A percentile compares a stretch with the other conserved stretches of the same genome.
These are phyloP conservation scores for Dromiciops gliroides DNA, from an alignment of 2,113 vertebrate genomes.

Conservation along the genomic window DNA sequence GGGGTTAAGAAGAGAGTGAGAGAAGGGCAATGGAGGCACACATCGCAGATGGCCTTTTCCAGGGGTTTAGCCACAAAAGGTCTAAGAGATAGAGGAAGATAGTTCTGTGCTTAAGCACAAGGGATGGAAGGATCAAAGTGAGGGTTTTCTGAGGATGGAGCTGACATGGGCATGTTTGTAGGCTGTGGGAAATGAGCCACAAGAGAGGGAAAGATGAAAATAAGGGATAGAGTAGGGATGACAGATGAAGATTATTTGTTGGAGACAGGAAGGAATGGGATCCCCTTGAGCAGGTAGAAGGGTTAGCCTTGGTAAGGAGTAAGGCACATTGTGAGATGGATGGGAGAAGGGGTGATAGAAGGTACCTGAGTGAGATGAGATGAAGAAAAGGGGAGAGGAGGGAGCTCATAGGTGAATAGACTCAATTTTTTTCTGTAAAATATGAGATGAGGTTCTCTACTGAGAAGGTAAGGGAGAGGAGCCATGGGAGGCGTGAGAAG, in stretches of 20 bases:
- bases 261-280: not conserved
- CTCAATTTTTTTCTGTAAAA: not conserved
- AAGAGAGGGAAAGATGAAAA: not conserved
- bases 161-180: not conserved
- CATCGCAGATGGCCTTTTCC: not conserved
- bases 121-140: not conserved
- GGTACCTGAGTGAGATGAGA: not conserved
- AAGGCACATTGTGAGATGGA: not conserved
- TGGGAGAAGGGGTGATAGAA: not conserved
- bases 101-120: not conserved
- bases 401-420: not conserved
- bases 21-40: not conserved
- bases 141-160: not conserved
- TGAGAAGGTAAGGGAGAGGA: not conserved
- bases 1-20: not conserved
- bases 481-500: too few relatives aligned
- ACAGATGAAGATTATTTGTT: not conserved
- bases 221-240: not conserved
- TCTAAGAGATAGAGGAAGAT: not conserved
- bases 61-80: not conserved
- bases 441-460: not conserved
- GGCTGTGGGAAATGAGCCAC: not conserved
- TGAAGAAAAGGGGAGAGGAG: not conserved
- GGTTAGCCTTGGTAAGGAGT: not conserved
- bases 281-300: not conserved